Evolutionary conservation across 1,140 invertebrate species (phyloP).

Genomic region (Leptinotarsa texana): DNA sequence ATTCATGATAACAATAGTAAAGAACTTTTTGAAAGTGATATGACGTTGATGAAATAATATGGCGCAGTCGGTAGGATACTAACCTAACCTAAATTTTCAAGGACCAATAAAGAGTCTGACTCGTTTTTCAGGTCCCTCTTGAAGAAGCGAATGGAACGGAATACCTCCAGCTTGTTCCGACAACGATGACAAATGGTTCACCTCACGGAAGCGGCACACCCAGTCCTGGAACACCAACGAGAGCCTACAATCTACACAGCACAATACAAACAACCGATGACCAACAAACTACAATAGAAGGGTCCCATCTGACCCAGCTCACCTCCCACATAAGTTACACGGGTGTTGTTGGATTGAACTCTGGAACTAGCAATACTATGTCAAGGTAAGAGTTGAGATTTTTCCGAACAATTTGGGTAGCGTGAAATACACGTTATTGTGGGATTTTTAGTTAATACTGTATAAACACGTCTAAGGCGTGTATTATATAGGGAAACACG

Average conservation of each 20-base stretch:
- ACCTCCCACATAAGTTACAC: conserved; percentile 53
- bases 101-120: not conserved
- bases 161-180: conserved; percentile 45
- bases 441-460: not conserved
- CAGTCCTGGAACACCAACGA: conserved; percentile 45
- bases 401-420: not conserved
- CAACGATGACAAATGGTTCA: conserved; percentile 44
- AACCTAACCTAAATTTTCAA: too few species aligned
- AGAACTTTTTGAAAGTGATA: too few species aligned
- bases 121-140: conserved; percentile 38
- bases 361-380: conserved; percentile 36
- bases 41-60: too few species aligned
- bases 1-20: too few species aligned
- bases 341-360: conserved; percentile 37
- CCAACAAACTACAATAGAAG: conserved; percentile 36
- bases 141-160: conserved; percentile 40
- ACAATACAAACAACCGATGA: conserved; percentile 23
- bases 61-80: too few species aligned
- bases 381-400: conserved; percentile 37
- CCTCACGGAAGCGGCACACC: conserved; percentile 46
- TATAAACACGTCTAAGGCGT: too few species aligned
- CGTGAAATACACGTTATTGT: not conserved
- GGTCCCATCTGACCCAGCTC: conserved; percentile 50
- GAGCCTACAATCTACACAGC: conserved; percentile 33
- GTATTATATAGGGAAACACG: too few species aligned